Percentiles rank a stretch among this genome's conserved stretches.
phyloP scores from a whole-genome alignment of 2,797 vertebrate genomes.

The Hydrophis major region DNA sequence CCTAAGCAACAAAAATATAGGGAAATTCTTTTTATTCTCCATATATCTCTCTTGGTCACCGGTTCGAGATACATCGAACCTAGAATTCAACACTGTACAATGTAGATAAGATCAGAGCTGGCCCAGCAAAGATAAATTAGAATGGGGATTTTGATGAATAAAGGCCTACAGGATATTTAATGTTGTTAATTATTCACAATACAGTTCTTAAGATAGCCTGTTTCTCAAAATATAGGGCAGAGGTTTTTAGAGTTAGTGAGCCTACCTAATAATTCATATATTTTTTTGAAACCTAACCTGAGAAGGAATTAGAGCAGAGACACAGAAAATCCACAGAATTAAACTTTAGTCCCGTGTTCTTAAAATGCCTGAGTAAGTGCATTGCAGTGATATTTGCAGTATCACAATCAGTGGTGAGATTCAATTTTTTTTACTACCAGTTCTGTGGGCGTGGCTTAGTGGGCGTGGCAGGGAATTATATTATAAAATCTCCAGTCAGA shows the following conservation, averaged over 20 bases:
- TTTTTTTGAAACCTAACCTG: neutral
- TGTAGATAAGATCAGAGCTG: conserved; percentile 16
- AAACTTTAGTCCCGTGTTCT: neutral
- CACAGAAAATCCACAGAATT: neutral
- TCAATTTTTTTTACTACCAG: too few species aligned
- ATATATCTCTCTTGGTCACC: neutral
- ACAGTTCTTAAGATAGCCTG: neutral
- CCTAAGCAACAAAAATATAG: neutral
- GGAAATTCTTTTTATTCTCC: neutral
- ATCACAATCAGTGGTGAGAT: neutral
- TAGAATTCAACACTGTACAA: neutral
- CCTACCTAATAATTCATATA: neutral
- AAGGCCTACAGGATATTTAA: neutral
- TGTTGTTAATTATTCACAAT: conserved; percentile 16
- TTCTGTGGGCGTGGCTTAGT: too few species aligned
- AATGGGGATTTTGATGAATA: neutral
- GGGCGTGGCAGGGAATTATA: too few species aligned
- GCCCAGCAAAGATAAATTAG: neutral
- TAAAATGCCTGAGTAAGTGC: neutral
- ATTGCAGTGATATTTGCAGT: neutral
- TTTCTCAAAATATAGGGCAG: conserved; percentile 6
- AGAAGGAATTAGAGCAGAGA: neutral
- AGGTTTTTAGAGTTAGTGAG: neutral
- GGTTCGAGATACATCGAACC: neutral
- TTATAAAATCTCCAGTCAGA: too few species aligned